These are phyloP conservation scores for Macropus fuliginosus DNA, from an alignment of 2,797 vertebrate genomes.

Conservation along the genomic window DNA sequence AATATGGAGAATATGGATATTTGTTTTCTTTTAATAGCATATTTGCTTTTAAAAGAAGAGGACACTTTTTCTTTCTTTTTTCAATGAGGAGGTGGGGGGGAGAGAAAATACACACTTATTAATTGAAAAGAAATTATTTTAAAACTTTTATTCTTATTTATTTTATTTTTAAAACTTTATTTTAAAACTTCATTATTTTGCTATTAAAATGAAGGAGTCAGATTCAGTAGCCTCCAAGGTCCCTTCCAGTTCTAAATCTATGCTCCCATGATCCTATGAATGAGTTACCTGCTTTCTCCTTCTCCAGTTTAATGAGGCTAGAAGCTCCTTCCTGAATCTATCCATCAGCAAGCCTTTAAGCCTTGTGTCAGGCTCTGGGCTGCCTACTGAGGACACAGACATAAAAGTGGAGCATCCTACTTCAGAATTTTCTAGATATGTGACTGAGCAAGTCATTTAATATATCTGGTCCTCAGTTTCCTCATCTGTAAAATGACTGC, in stretches of 20 bases:
- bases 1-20: background rate
- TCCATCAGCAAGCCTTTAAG: background rate
- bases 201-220: background rate
- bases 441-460: background rate
- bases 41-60: background rate
- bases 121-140: background rate
- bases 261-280: background rate
- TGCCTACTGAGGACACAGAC: background rate
- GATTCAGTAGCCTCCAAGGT: background rate
- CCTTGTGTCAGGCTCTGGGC: background rate
- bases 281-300: background rate
- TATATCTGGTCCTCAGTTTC: background rate
- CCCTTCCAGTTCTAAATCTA: background rate
- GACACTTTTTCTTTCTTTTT: background rate
- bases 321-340: background rate
- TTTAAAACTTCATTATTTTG: background rate
- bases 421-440: background rate
- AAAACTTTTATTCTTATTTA: background rate
- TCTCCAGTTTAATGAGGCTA: background rate
- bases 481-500: background rate
- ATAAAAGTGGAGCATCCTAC: background rate
- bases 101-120: background rate
- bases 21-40: background rate
- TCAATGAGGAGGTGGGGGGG: background rate
- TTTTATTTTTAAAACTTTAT: background rate